A percentile compares a stretch with the other conserved stretches of the same genome.
Evolutionary conservation across 2,797 vertebrate species (phyloP).

Genomic region (Neoniphon sammara): DNA sequence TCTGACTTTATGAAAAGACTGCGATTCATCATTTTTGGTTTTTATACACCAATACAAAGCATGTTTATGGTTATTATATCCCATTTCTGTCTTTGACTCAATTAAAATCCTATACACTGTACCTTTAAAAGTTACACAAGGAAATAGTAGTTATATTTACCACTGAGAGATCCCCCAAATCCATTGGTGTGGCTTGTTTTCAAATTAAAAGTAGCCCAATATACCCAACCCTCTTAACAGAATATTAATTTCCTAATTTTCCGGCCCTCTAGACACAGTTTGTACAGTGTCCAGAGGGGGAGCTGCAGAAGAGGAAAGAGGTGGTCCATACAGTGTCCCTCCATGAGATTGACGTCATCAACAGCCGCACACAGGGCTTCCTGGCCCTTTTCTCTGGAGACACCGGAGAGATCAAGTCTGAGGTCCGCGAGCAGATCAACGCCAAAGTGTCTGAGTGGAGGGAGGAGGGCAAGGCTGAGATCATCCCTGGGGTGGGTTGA

Average conservation of each 20-base stretch:
- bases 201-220: background rate
- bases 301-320: constrained; percentile 96
- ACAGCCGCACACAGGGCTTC: constrained; percentile 96
- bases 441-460: constrained; percentile 97
- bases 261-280: constrained; percentile 87
- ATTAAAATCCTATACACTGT: too few relatives aligned
- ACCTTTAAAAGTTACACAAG: background rate
- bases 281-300: constrained; percentile 95
- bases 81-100: too few relatives aligned
- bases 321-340: constrained; percentile 95
- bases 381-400: constrained; percentile 95
- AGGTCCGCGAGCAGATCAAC: constrained; percentile 96
- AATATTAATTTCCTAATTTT: background rate
- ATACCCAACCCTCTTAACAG: background rate
- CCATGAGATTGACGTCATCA: constrained; percentile 97
- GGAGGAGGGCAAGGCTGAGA: constrained; percentile 95
- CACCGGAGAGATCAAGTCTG: constrained; percentile 95
- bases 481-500: constrained; percentile 90
- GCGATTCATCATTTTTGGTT: too few relatives aligned
- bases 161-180: too few relatives aligned
- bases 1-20: too few relatives aligned
- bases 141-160: background rate
- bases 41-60: too few relatives aligned
- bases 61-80: too few relatives aligned
- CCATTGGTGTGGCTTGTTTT: background rate